These are phyloP conservation scores for Seira ritae DNA, from an alignment of 2,888 invertebrate genomes.

Conservation along the genomic window DNA sequence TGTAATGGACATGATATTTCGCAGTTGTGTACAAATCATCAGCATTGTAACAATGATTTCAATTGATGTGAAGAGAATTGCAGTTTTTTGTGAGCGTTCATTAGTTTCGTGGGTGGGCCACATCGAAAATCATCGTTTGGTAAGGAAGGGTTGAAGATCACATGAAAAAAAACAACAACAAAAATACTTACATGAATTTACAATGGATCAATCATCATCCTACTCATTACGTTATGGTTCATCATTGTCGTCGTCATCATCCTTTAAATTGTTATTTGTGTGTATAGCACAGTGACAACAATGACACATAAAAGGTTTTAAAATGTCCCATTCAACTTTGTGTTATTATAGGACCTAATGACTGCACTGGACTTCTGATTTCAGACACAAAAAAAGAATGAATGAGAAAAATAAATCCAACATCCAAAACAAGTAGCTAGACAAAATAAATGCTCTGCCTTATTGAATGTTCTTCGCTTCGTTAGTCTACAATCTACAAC, in stretches of 20 bases:
- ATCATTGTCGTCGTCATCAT: too few relatives aligned
- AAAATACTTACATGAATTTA: not conserved
- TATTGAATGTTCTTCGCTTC: too few relatives aligned
- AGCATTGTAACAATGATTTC: constrained; percentile 15
- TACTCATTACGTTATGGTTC: too few relatives aligned
- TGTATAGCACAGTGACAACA: too few relatives aligned
- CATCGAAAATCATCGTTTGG: not conserved
- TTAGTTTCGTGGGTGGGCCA: constrained; percentile 60
- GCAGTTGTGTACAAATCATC: not conserved
- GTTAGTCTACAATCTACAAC: too few relatives aligned
- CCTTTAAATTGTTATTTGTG: too few relatives aligned
- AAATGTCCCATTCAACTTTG: too few relatives aligned
- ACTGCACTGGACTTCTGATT: not conserved
- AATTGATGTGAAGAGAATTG: not conserved
- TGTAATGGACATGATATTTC: constrained; percentile 73
- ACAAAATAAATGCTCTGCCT: too few relatives aligned
- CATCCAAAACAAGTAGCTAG: too few relatives aligned
- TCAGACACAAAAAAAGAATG: not conserved
- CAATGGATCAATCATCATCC: constrained; percentile 40
- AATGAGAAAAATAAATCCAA: too few relatives aligned
- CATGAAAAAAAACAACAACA: constrained; percentile 25
- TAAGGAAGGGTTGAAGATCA: constrained; percentile 28
- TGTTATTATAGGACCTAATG: too few relatives aligned
- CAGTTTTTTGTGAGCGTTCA: constrained; percentile 33
- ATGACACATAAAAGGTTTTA: too few relatives aligned